These are phyloP conservation scores for Limnothrissa miodon DNA, from an alignment of 2,113 vertebrate genomes.

Conservation along the genomic window DNA sequence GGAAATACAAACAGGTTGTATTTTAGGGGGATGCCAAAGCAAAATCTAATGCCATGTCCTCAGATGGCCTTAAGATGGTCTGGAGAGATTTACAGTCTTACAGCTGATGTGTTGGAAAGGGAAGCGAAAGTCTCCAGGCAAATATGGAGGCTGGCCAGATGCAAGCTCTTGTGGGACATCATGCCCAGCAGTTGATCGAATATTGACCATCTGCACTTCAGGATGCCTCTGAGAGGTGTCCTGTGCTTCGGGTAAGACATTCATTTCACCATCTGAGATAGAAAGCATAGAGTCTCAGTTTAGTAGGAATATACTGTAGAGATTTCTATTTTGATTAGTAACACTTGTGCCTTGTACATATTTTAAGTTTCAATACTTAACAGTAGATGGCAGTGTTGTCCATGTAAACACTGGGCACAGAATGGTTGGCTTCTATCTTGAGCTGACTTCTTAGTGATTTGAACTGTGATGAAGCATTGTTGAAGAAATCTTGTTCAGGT, in stretches of 20 bases:
- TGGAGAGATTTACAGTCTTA: not conserved
- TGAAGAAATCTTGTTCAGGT: not conserved
- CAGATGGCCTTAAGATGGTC: not conserved
- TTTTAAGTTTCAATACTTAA: not conserved
- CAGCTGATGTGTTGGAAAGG: not conserved
- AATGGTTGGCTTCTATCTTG: too few relatives aligned
- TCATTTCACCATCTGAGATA: not conserved
- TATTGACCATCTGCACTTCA: not conserved
- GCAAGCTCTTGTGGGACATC: not conserved
- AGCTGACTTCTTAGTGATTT: too few relatives aligned
- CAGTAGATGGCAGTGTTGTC: conserved; percentile 13
- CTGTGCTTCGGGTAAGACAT: not conserved
- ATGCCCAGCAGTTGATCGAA: not conserved
- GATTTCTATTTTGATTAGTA: not conserved
- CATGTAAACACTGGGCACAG: not conserved
- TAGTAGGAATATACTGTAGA: not conserved
- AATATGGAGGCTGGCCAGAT: not conserved
- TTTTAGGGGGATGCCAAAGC: conserved; percentile 2
- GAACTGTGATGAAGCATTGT: not conserved
- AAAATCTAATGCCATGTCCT: not conserved
- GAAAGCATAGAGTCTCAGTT: too few relatives aligned
- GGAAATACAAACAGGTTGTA: not conserved
- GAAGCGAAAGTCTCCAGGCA: not conserved
- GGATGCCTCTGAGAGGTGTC: not conserved
- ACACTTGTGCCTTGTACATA: not conserved